Evolutionary conservation across 2,888 invertebrate genomes (phyloP), one percentile per base, ranked within the genome.

Genomic region (Andricus quercusramuli): DNA sequence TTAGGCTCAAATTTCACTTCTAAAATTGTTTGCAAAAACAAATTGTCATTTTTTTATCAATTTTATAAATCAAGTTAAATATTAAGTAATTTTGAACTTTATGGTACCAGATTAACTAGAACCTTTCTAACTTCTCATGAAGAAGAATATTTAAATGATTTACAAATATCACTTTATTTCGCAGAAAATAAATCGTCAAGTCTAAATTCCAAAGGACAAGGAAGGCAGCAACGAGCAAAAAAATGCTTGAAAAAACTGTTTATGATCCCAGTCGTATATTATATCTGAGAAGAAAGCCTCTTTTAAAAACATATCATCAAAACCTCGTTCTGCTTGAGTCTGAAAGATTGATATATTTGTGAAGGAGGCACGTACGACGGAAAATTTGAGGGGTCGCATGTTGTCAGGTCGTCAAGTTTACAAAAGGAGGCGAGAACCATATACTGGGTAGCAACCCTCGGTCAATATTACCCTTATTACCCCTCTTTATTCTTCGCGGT

Each of bases 331-430:
- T 56, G 74, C 56, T 74, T 74, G 56, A 32, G 56, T 74, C 29
- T 74, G 51, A 56, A 74, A 74, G 74, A 74, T 74, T 74, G 74
- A 74, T 74, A 74, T 56, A 74, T 74, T 74, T 74, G 74, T 51
- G 51, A 74, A 74, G 37, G 32, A 74, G 74, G 74, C 74, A 74
- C 74, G 74, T 74, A 74, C 74, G 74, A 0, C n/a, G 29, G 74
- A 74, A 74, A 51, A 74, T 74, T 74, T 74, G 56, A 74, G 51
- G 74, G 74, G 74, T 74, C 74, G 74, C 74, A 51, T 74, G 74
- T 74, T 74, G 74, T 56, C 74, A 74, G 32, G 32, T 79, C 77
- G 47, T 79, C 78, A 67, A 66, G 44, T 78, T 68, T 25, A 68
- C n/a, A 68, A 68, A 47, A 62, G 56, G 2, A 41, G 68, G 44